Evolutionary conservation across 1,140 invertebrate species (phyloP), one percentile per base, ranked within the genome.

Genomic region (Panulirus ornatus): DNA sequence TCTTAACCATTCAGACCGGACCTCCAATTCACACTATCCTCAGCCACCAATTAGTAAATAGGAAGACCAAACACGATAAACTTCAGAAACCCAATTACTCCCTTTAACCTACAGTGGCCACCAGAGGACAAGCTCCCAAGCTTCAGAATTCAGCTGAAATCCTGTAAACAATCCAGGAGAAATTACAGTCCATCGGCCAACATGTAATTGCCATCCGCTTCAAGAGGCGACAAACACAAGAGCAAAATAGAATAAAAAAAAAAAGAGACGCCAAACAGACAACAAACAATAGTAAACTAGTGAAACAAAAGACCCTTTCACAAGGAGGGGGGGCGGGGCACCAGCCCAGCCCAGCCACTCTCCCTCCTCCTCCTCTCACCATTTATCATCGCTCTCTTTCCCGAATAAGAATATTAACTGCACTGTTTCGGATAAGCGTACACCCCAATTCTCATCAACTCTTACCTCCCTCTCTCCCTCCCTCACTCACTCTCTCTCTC

Each of bases 361-460:
- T n/a, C 6, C 63, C 63, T 34, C 63, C 63, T 34, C 63, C 63
- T 34, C 63, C 63, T 34, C 63, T 19, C 30, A 27, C 40, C 8
- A 40, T 75, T n/a, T 40, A 75, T 42, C 40, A 75, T 42, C 40
- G 11, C 34, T 14, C 42, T n/a, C n/a, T n/a, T 51, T 44, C 36
- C 38, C 51, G 85, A 81, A 81, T 78, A 79, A 76, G 85, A 88
- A 81, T 88, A 88, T 88, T 88, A 88, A 88, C 75, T 88, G 85
- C 27, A 76, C 38, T 38, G 38, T 47, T 78, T 63, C 42, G 75
- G 66, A 70, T 88, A 79, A 44, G 54, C 73, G 76, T 19, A 42
- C 85, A 78, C 51, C 54, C 85, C 82, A 30, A 71, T 79, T 66
- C 76, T 79, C 42, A 44, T 66, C 76, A 71, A 27, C 58, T 73